Conservation (phyloP, 2,797 vertebrate species). For the Podarcis siculus region DNA sequence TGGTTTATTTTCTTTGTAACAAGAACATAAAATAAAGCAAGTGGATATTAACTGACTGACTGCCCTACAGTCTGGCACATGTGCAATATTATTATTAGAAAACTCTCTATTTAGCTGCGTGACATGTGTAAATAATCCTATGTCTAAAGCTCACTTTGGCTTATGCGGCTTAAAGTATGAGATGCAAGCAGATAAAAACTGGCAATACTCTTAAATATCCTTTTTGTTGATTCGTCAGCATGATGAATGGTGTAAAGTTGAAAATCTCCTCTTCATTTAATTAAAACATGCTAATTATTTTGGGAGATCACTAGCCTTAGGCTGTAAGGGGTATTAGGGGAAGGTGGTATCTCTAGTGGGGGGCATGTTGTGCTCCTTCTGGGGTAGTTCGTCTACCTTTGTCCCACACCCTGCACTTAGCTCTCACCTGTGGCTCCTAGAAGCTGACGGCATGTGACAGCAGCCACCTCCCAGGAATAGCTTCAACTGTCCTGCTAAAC, state of each 20-base stretch:
- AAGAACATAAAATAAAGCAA: constrained; percentile 40
- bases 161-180: not conserved
- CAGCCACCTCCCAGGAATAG: too few species aligned
- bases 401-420: too few species aligned
- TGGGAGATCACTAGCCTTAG: not conserved
- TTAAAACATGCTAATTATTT: not conserved
- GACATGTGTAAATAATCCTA: not conserved
- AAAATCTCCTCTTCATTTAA: not conserved
- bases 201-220: not conserved
- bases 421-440: too few species aligned
- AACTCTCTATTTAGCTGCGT: not conserved
- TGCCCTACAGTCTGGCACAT: constrained; percentile 41
- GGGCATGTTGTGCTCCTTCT: too few species aligned
- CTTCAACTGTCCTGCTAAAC: too few species aligned
- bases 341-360: too few species aligned
- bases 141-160: not conserved
- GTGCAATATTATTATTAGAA: constrained; percentile 46
- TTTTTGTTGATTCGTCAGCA: not conserved
- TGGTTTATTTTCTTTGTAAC: constrained; percentile 37
- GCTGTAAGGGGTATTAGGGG: too few species aligned
- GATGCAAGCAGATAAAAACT: too few species aligned
- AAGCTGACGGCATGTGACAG: too few species aligned
- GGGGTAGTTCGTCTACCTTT: too few species aligned
- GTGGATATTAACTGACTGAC: not conserved
- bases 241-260: not conserved